Evolutionary conservation across 2,888 invertebrate genomes (phyloP).

Genomic region (Pterobdella sp.): DNA sequence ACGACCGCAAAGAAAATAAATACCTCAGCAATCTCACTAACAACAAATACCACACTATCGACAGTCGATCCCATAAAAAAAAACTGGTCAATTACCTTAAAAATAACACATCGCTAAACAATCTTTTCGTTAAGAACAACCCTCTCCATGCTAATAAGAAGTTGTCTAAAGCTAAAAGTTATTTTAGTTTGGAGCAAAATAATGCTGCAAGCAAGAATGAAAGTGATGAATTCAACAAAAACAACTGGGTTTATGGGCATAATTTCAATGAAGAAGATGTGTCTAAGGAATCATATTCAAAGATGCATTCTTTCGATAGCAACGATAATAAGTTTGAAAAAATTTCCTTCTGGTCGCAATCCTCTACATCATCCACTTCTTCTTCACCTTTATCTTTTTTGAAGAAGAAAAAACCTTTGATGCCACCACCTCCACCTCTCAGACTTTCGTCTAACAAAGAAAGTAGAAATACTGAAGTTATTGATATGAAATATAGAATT

Average conservation of each 20-base stretch:
- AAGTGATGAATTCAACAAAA: background rate
- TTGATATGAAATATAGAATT: too few relatives aligned
- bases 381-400: conserved; percentile 1
- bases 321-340: background rate
- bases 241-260: background rate
- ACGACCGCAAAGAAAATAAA: background rate
- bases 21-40: background rate
- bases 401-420: background rate
- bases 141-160: background rate
- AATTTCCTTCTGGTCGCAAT: background rate
- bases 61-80: background rate
- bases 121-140: conserved; percentile 2
- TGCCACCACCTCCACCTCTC: background rate
- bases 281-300: background rate
- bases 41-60: background rate
- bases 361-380: background rate
- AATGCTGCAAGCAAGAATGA: background rate
- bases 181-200: background rate
- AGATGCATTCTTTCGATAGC: background rate
- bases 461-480: background rate
- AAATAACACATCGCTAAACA: too few relatives aligned
- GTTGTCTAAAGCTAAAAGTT: background rate
- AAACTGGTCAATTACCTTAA: too few relatives aligned
- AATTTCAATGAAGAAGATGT: background rate
- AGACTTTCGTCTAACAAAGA: background rate